Conservation (phyloP, 2,113 vertebrate genomes). For the Lasiurus borealis region DNA sequence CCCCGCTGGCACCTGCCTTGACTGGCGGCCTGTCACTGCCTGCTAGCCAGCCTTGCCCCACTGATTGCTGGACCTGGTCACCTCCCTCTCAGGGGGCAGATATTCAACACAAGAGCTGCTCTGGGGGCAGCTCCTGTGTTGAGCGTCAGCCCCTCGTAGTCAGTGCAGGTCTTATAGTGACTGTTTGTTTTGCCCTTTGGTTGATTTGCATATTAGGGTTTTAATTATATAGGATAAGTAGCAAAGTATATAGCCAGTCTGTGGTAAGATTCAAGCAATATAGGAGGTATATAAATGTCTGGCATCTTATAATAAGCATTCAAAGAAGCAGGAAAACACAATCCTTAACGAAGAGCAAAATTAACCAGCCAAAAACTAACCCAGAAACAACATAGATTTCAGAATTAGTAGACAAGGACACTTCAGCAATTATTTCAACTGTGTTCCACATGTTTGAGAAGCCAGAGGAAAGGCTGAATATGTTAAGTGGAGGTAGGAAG, state of each 20-base stretch:
- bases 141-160: too few relatives aligned
- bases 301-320: conserved; percentile 53
- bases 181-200: too few relatives aligned
- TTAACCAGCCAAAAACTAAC: background rate
- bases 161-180: too few relatives aligned
- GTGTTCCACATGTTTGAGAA: background rate
- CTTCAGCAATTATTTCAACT: background rate
- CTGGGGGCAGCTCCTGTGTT: too few relatives aligned
- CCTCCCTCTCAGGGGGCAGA: too few relatives aligned
- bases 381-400: conserved; percentile 37
- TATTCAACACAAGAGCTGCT: too few relatives aligned
- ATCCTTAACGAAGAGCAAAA: background rate
- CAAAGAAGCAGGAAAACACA: conserved; percentile 5
- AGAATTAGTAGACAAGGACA: conserved; percentile 32
- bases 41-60: too few relatives aligned
- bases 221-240: background rate
- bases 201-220: too few relatives aligned
- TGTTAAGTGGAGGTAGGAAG: background rate
- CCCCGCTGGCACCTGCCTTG: too few relatives aligned
- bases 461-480: background rate
- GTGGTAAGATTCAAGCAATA: background rate
- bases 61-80: too few relatives aligned
- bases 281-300: background rate
- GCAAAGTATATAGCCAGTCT: background rate
- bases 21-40: too few relatives aligned